Base-by-base conservation (phyloP, 2,113 vertebrate species). In the Ciconia maguari region DNA sequence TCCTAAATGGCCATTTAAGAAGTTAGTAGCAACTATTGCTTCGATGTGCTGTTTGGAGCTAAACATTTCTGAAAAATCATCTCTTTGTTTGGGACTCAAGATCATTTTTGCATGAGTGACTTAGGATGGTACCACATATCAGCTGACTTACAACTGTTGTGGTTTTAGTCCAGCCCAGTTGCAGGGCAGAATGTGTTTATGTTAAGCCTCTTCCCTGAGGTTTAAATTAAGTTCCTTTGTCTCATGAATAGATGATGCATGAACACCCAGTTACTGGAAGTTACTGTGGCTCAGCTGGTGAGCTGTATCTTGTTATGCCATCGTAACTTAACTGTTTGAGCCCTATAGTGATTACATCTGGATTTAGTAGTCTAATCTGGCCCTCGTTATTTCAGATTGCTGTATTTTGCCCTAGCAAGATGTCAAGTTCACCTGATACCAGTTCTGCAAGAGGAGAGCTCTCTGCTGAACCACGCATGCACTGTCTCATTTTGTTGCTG, bases 401-500 rank as follows among this genome's bases (percentile, higher is more conserved):
- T 58, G 86, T 38, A 19, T 98, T 97, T 80, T 97, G 96, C 83
- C 96, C 93, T 42, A 55, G 51, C 38, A 74, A 94, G 89, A 49
- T 26, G 62, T 66, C 92, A 55, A 16, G 69, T 78, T 61, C 79
- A 46, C 54, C 80, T 55, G 81, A 22, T 29, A 24, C 11, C 32
- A 62, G 55, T 7, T 5, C 57, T 75, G 41, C 69, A 62, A 36
- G 64, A 54, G 79, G 83, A 90, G 76, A 89, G 13, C 34, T 76
- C 58, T 60, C 81, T 21, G 55, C 83, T 83, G 93, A 85, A 16
- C 16, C 51, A 29, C 52, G 71, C 10, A 6, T 69, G 68, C 96
- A 96, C 76, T 98, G 97, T 78, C 97, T 98, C 11, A 9, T 98
- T 78, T 38, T 98, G 79, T 72, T 98, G 70, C 94, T 98, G 89